These are phyloP conservation scores for Caiman crocodilus DNA, from an alignment of 2,797 vertebrate species.

Conservation along the genomic window DNA sequence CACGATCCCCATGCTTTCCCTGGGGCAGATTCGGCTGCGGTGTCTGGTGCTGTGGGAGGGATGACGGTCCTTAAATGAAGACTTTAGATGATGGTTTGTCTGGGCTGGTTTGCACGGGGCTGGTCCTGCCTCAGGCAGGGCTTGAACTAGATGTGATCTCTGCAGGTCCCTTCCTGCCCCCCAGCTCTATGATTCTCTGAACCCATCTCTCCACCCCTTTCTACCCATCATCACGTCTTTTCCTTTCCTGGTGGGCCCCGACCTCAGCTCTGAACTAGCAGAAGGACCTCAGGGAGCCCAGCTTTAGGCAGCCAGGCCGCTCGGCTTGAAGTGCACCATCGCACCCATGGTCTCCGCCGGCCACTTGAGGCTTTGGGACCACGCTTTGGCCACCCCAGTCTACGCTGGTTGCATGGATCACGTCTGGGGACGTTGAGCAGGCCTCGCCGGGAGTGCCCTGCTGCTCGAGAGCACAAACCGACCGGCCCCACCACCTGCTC, in stretches of 20 bases:
- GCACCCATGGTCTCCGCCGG: fast-evolving
- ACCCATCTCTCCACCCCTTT: neutral
- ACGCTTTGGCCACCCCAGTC: neutral
- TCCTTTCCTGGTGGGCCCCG: neutral
- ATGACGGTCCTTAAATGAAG: too few species aligned
- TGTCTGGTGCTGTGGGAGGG: too few species aligned
- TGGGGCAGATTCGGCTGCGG: too few species aligned
- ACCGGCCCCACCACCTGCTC: constrained; percentile 71
- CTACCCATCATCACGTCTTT: neutral
- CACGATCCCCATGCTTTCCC: too few species aligned
- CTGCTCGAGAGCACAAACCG: constrained; percentile 66
- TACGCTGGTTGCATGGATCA: neutral
- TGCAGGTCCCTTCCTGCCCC: neutral
- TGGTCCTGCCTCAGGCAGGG: too few species aligned
- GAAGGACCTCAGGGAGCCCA: neutral
- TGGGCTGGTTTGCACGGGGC: too few species aligned
- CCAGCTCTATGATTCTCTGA: constrained; percentile 1
- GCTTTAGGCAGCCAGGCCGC: neutral
- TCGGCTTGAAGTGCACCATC: neutral
- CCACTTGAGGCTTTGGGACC: neutral
- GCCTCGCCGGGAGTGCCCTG: constrained; percentile 51
- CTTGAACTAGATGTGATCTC: neutral
- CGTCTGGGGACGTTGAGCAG: constrained; percentile 31
- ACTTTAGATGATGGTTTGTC: too few species aligned
- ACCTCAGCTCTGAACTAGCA: neutral